Evolutionary conservation across 2,797 vertebrate species (phyloP).

Genomic region (Poecilia wingei): DNA sequence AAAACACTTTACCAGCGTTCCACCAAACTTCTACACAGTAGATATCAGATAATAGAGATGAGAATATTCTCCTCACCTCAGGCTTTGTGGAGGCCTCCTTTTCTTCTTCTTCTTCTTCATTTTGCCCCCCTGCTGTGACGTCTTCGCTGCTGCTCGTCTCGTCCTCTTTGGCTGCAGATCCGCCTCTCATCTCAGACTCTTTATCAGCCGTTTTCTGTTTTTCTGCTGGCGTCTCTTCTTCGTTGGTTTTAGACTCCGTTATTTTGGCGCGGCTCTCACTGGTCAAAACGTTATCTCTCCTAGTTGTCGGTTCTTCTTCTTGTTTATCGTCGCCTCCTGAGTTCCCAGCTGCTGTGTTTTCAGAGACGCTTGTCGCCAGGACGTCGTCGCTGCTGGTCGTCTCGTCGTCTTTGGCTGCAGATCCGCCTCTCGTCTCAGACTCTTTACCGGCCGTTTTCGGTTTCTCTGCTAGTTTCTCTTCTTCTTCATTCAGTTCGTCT

Average conservation of each 20-base stretch:
- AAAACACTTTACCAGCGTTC: too few species aligned
- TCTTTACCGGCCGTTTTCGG: background rate
- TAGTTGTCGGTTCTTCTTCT: too few species aligned
- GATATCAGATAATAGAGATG: too few species aligned
- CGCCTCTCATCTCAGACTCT: conserved; percentile 2
- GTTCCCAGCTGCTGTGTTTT: too few species aligned
- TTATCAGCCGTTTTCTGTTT: background rate
- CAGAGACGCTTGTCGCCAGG: too few species aligned
- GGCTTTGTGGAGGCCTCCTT: background rate
- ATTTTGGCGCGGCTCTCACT: too few species aligned
- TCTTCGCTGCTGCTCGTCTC: background rate
- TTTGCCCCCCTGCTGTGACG: too few species aligned
- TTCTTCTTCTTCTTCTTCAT: background rate
- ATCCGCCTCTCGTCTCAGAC: background rate
- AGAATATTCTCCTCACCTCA: background rate
- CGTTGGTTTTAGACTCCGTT: background rate
- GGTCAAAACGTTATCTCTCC: too few species aligned
- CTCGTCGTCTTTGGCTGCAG: background rate
- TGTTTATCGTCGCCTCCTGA: background rate
- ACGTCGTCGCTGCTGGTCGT: background rate
- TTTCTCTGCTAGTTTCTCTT: conserved; percentile 23
- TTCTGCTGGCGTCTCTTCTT: conserved; percentile 14
- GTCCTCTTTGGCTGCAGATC: background rate
- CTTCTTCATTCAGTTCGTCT: background rate
- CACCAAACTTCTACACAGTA: too few species aligned